phyloP scores from a whole-genome alignment of 1,140 invertebrate species.

The Acromyrmex heyeri region DNA sequence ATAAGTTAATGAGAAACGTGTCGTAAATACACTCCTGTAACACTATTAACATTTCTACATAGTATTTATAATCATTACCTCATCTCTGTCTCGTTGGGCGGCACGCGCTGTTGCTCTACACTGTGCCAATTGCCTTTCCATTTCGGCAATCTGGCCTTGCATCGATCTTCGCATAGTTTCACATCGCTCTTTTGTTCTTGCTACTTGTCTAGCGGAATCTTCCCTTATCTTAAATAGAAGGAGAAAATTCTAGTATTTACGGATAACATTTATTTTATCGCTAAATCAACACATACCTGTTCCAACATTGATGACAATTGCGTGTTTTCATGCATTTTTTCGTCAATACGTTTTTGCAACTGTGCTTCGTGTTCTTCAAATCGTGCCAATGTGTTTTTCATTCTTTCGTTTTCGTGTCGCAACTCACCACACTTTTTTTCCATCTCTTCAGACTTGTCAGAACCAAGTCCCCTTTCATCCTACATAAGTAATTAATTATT shows the following conservation, averaged over 20 bases:
- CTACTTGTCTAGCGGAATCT: conserved; percentile 91
- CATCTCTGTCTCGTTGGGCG: conserved; percentile 90
- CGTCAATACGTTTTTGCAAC: conserved; percentile 81
- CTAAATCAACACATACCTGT: conserved; percentile 76
- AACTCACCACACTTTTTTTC: conserved; percentile 86
- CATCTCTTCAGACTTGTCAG: conserved; percentile 85
- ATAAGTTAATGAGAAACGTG: conserved; percentile 22
- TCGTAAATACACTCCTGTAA: not conserved
- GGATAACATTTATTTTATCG: not conserved
- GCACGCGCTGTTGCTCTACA: conserved; percentile 88
- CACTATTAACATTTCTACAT: conserved; percentile 9
- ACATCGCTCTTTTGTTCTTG: conserved; percentile 89
- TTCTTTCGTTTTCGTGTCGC: conserved; percentile 86
- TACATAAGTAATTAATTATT: conserved; percentile 34
- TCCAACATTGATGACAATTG: conserved; percentile 90
- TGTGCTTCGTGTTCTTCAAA: conserved; percentile 80
- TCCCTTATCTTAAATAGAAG: conserved; percentile 86
- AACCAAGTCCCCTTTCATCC: conserved; percentile 80
- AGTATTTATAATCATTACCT: conserved; percentile 82
- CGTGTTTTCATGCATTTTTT: conserved; percentile 86
- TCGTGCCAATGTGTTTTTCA: conserved; percentile 84
- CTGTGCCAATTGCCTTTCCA: conserved; percentile 89
- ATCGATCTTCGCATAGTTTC: conserved; percentile 88
- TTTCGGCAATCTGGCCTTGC: conserved; percentile 89
- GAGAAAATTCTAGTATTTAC: not conserved